phyloP scores from a whole-genome alignment of 2,113 vertebrate genomes.

The Chlorocebus sabaeus region DNA sequence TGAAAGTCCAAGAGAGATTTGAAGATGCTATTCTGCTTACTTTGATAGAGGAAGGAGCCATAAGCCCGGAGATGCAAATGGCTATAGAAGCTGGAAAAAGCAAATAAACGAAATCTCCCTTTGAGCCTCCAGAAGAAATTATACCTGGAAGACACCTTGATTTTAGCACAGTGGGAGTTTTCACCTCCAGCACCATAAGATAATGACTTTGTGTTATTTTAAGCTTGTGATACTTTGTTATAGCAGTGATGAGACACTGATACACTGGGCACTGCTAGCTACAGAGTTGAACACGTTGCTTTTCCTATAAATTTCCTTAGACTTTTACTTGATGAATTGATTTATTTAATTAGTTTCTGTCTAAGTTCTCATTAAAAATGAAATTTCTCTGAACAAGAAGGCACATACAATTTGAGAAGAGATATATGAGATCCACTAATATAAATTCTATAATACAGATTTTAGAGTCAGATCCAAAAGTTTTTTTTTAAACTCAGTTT shows the following conservation, averaged over 20 bases:
- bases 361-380: neutral
- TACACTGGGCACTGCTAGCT: neutral
- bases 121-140: neutral
- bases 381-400: neutral
- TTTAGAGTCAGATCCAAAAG: neutral
- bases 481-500: no score
- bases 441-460: neutral
- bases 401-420: neutral
- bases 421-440: no score
- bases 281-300: neutral
- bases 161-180: no score
- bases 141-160: rapidly evolving
- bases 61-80: no score
- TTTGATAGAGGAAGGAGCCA: neutral
- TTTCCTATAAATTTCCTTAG: neutral
- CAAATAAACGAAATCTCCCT: neutral
- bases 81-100: neutral
- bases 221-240: no score
- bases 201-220: no score
- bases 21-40: neutral
- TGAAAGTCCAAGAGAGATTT: neutral
- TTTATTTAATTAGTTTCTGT: neutral
- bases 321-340: neutral
- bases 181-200: neutral
- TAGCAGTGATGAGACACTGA: neutral